These are phyloP conservation scores for human DNA, from an alignment of 2,113 vertebrate genomes.

Conservation along the genomic window DNA sequence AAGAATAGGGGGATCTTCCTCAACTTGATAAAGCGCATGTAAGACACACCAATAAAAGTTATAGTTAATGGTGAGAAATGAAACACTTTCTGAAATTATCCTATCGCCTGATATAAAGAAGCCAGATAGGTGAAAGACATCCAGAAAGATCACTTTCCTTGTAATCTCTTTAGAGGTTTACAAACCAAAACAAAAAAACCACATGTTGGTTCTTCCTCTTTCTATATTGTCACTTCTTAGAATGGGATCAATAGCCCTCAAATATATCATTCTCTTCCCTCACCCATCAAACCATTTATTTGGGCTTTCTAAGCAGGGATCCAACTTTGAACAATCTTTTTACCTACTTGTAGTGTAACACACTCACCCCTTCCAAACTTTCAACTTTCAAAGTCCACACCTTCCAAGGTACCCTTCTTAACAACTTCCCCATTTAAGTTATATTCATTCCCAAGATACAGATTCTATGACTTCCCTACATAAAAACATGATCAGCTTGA, in stretches of 20 bases:
- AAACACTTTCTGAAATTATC: neutral
- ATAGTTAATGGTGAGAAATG: neutral
- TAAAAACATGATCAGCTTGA: slow-evolving; percentile 13
- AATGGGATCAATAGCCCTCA: neutral
- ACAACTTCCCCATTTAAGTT: neutral
- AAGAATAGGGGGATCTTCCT: neutral
- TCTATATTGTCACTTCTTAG: neutral
- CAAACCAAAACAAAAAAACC: neutral
- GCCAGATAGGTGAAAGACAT: neutral
- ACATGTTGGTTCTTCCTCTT: neutral
- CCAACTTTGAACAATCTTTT: neutral
- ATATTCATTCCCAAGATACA: neutral
- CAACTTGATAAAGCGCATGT: neutral
- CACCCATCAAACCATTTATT: neutral
- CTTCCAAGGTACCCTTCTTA: neutral
- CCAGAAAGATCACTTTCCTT: neutral
- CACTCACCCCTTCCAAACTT: neutral
- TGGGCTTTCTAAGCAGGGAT: neutral
- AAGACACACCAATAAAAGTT: neutral
- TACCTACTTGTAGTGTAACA: neutral
- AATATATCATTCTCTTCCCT: neutral
- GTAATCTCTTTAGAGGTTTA: neutral
- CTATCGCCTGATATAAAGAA: neutral
- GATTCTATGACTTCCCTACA: neutral
- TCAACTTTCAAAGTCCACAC: neutral